A percentile compares a stretch with the other conserved stretches of the same genome.
phyloP scores from a whole-genome alignment of 2,113 vertebrate species.

The Rhipidura dahli region DNA sequence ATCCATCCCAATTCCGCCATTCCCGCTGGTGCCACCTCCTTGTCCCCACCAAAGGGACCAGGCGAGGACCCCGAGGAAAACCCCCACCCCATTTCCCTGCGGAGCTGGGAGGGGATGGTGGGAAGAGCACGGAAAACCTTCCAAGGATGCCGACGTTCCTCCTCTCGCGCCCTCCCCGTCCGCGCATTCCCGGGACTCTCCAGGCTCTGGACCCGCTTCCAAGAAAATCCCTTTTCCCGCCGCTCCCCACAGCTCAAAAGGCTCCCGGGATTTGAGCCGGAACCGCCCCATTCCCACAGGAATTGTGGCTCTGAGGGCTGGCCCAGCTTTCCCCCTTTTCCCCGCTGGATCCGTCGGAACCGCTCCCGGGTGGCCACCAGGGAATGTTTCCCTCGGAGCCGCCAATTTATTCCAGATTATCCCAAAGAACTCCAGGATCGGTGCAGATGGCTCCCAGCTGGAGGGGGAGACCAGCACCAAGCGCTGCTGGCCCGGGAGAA shows the following conservation, averaged over 20 bases:
- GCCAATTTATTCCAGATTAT: background rate
- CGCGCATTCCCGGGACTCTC: background rate
- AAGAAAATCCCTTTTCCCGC: background rate
- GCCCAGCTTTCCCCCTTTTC: background rate
- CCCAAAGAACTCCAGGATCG: background rate
- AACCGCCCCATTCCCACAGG: accelerated
- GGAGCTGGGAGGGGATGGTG: too few relatives aligned
- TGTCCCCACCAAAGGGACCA: accelerated
- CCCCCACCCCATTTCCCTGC: too few relatives aligned
- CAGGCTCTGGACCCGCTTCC: background rate
- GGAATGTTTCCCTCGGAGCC: background rate
- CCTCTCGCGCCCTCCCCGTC: background rate
- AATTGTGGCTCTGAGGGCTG: background rate
- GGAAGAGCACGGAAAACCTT: too few relatives aligned
- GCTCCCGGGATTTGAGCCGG: too few relatives aligned
- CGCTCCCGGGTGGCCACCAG: background rate
- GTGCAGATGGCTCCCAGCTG: conserved; percentile 49
- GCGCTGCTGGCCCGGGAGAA: background rate
- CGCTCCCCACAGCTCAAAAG: too few relatives aligned
- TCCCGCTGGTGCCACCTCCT: background rate
- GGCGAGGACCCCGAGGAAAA: too few relatives aligned
- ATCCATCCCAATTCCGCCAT: background rate
- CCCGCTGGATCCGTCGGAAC: background rate
- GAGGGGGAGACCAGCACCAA: background rate
- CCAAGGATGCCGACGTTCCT: too few relatives aligned